phyloP scores from a whole-genome alignment of 2,888 invertebrate species.

The Euplagia quadripunctaria region DNA sequence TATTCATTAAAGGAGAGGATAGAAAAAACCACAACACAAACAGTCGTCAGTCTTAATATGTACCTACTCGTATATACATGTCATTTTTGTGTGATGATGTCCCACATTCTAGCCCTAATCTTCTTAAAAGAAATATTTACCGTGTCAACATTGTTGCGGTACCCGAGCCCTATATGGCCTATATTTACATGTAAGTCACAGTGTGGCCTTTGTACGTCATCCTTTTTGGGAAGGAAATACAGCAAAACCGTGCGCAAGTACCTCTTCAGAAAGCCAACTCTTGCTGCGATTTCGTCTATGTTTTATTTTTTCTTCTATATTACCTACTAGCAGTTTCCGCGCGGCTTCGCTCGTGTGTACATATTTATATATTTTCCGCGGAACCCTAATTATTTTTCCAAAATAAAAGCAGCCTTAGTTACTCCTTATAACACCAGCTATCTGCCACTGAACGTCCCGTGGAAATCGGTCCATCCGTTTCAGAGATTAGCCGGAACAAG shows the following conservation, averaged over 20 bases:
- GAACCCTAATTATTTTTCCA: no score
- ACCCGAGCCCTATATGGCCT: neutral
- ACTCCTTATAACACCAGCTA: no score
- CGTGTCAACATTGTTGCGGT: conserved; percentile 34
- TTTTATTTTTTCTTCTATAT: neutral
- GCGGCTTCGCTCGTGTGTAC: no score
- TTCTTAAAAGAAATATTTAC: conserved; percentile 39
- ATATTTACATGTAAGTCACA: neutral
- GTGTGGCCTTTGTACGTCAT: neutral
- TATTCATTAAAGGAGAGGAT: no score
- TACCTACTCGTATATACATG: conserved; percentile 6
- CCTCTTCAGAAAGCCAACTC: neutral
- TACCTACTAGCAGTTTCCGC: neutral
- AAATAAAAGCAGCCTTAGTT: no score
- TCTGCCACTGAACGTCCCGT: no score
- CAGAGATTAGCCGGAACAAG: no score
- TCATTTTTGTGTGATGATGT: conserved; percentile 26
- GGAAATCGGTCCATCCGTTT: no score
- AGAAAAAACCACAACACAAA: no score
- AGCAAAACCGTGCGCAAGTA: neutral
- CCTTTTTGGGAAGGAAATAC: neutral
- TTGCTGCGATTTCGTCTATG: neutral
- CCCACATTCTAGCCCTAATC: conserved; percentile 31
- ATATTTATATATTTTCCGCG: no score
- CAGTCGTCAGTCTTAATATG: neutral